phyloP scores from a whole-genome alignment of 53 echinoderm and acorn worm species.

The Paelopatides confundens region DNA sequence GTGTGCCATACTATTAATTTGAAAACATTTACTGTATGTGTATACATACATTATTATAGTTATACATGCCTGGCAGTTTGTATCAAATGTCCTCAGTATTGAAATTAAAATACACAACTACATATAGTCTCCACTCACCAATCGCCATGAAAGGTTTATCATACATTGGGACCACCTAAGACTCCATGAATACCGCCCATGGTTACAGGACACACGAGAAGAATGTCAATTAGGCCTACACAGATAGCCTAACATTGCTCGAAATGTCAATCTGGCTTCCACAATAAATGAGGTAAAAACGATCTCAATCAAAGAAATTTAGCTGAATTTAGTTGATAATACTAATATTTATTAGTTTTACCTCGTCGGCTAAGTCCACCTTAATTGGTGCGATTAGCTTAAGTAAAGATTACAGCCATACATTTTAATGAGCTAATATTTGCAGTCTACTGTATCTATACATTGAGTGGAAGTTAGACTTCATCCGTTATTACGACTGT shows the following conservation, averaged over 20 bases:
- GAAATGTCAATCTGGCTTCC: constrained; percentile 5
- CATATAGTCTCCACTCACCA: neutral
- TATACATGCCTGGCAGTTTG: no score
- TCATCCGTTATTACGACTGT: neutral
- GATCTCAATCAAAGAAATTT: neutral
- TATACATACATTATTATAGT: no score
- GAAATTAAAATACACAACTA: no score
- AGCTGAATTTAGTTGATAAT: no score
- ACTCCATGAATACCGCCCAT: constrained; percentile 16
- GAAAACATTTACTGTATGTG: no score
- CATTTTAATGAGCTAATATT: constrained; percentile 28
- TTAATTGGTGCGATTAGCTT: constrained; percentile 21
- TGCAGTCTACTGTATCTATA: constrained; percentile 11
- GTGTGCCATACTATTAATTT: no score
- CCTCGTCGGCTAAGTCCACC: constrained; percentile 20
- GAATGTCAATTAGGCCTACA: neutral
- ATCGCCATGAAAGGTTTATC: neutral
- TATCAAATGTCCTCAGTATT: no score
- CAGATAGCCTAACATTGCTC: constrained; percentile 10
- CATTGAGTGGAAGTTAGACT: no score
- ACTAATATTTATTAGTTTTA: no score
- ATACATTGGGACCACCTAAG: constrained; percentile 22
- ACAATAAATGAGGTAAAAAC: neutral
- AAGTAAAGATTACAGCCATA: constrained; percentile 26
- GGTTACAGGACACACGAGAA: neutral